Percentiles rank a stretch among this genome's conserved stretches.
Evolutionary conservation across 2,113 vertebrate genomes (phyloP).

Genomic region (Picathartes gymnocephalus): DNA sequence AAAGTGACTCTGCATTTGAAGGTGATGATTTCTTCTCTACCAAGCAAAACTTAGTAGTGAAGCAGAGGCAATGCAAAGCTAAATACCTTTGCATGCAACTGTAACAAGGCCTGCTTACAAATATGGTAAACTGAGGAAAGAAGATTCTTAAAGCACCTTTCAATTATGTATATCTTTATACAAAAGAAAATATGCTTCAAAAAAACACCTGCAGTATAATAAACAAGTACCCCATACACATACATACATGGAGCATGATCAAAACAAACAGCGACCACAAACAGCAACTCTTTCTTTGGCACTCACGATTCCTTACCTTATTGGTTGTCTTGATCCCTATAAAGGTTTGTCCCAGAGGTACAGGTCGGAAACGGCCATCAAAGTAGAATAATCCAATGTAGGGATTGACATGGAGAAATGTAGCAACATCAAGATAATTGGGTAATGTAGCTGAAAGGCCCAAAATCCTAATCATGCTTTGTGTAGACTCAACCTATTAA

Average conservation of each 20-base stretch:
- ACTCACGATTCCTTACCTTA: slow-evolving; percentile 78
- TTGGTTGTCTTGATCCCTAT: slow-evolving; percentile 90
- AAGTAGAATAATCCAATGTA: slow-evolving; percentile 96
- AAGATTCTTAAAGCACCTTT: neutral
- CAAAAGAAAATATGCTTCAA: neutral
- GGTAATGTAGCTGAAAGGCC: slow-evolving; percentile 96
- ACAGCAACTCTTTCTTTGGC: neutral
- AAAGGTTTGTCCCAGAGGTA: slow-evolving; percentile 94
- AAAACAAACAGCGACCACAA: neutral
- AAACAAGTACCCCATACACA: neutral
- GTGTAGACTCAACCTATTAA: slow-evolving; percentile 92
- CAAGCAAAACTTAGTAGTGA: neutral
- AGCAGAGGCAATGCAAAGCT: neutral
- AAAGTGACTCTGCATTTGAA: neutral
- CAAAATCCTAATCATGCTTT: slow-evolving; percentile 98
- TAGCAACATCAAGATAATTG: slow-evolving; percentile 94
- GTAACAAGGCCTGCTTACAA: neutral
- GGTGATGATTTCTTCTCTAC: neutral
- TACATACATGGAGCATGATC: neutral
- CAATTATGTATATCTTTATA: neutral
- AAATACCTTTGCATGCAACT: neutral
- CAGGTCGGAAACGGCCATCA: slow-evolving; percentile 93
- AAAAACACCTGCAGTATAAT: neutral
- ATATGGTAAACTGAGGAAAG: neutral
- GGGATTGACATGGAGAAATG: slow-evolving; percentile 95